Base-by-base conservation (phyloP, 2,888 invertebrate species). In the Andrena chrysosceles region DNA sequence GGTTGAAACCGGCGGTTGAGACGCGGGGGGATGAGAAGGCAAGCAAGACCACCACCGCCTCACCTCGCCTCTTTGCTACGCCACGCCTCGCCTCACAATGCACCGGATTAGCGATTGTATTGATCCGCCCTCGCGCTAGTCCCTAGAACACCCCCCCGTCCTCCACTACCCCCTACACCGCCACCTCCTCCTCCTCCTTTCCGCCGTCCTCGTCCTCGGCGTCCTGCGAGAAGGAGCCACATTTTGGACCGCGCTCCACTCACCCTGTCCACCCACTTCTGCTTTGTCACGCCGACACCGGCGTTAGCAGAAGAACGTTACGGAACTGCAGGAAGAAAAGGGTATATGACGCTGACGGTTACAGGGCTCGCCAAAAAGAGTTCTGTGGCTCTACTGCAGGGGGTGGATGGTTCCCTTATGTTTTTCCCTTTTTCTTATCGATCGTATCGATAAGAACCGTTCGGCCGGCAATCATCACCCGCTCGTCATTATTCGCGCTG, bases 51-150 rank as follows among this genome's bases (percentile, higher is more conserved):
- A 87, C 89, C 87, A 88, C 88, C 89, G 89, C 90, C 91, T 91
- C 91, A 91, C 92, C 91, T 92, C 91, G 91, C 92, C 93, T 91
- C 92, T 93, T 92, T 93, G 92, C 93, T 91, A 92, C 93, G 93
- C 93, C 93, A 93, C 93, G 93, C 93, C 93, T 93, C 92, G 93
- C 90, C 93, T 93, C 93, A 93, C 93, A 93, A 93, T 93, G 93
- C 93, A 93, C 92, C 92, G 93, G 93, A 93, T 93, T 93, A 93
- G 93, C 93, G 93, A 93, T 93, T 93, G 93, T 93, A 93, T 93
- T 93, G 93, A 93, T 93, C 93, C 93, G 92, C 93, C 93, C 93
- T 93, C 93, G 91, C 91, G 91, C 92, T 93, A 93, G 93, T 93
- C 91, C 91, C 93, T 92, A 91, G 89, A 89, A 84, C 84, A 82